Evolutionary conservation across 2,797 vertebrate species (phyloP).

Genomic region (Tympanoctomys barrerae): DNA sequence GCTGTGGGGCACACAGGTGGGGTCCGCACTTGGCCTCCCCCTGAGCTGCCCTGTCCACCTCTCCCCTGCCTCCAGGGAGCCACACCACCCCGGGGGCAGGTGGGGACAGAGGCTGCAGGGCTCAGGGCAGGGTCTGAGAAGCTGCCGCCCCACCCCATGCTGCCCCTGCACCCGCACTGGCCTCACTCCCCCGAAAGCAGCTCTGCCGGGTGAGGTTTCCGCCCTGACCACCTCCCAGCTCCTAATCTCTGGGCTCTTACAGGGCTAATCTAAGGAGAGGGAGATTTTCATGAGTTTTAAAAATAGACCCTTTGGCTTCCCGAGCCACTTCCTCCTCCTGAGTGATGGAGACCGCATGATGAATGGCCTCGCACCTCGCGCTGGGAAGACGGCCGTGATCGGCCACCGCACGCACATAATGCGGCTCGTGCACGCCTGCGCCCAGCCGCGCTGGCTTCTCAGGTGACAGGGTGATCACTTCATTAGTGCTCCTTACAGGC

Average conservation of each 20-base stretch:
- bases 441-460: background rate
- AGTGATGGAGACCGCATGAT: accelerated
- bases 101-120: background rate
- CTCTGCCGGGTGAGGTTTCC: accelerated
- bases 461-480: background rate
- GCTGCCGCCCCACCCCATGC: background rate
- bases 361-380: accelerated
- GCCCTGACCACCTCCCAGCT: background rate
- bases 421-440: background rate
- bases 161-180: accelerated
- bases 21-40: too few relatives aligned
- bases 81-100: accelerated
- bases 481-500: background rate
- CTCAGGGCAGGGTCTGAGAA: too few relatives aligned
- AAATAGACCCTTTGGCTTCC: background rate
- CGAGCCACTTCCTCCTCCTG: background rate
- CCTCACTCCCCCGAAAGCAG: background rate
- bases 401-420: accelerated
- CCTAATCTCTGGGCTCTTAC: background rate
- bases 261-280: background rate
- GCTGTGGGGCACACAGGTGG: background rate
- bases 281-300: background rate
- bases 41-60: background rate
- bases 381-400: accelerated
- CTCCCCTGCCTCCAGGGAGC: background rate